Conservation (phyloP, 2,113 vertebrate species). For the Daboia siamensis region DNA sequence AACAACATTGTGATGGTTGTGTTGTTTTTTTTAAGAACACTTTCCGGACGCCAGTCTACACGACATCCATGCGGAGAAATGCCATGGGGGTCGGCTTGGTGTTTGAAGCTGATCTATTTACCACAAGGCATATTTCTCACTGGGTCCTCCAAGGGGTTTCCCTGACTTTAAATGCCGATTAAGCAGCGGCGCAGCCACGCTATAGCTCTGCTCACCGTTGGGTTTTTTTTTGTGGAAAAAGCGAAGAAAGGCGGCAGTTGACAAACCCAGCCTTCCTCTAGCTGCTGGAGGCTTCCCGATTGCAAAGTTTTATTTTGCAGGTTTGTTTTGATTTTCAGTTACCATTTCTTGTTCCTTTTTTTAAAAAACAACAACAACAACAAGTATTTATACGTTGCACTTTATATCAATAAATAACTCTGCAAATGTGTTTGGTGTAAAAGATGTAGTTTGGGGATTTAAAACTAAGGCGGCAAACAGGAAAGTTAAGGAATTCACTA, state of each 20-base stretch:
- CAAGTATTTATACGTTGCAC: not conserved
- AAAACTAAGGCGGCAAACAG: not conserved
- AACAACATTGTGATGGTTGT: fast-evolving
- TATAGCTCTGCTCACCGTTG: fast-evolving
- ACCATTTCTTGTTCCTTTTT: not conserved
- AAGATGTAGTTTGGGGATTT: not conserved
- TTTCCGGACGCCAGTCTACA: constrained; percentile 89
- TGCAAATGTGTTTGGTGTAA: not conserved
- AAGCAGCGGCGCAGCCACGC: fast-evolving
- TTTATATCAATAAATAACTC: not conserved
- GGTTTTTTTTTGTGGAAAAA: fast-evolving
- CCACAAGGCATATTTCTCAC: constrained; percentile 82
- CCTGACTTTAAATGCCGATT: constrained; percentile 85
- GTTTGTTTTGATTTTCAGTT: not conserved
- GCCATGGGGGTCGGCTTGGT: constrained; percentile 89
- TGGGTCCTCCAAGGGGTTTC: constrained; percentile 94
- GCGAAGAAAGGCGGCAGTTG: not conserved
- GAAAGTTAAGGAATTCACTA: not conserved
- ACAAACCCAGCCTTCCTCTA: not conserved
- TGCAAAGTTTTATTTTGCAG: not conserved
- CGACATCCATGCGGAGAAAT: constrained; percentile 86
- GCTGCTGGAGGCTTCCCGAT: not conserved
- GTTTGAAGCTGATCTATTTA: constrained; percentile 90
- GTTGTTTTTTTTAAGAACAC: constrained; percentile 74
- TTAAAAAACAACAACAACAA: not conserved